phyloP scores from a whole-genome alignment of 1,140 invertebrate species.

The Laupala kohalensis region DNA sequence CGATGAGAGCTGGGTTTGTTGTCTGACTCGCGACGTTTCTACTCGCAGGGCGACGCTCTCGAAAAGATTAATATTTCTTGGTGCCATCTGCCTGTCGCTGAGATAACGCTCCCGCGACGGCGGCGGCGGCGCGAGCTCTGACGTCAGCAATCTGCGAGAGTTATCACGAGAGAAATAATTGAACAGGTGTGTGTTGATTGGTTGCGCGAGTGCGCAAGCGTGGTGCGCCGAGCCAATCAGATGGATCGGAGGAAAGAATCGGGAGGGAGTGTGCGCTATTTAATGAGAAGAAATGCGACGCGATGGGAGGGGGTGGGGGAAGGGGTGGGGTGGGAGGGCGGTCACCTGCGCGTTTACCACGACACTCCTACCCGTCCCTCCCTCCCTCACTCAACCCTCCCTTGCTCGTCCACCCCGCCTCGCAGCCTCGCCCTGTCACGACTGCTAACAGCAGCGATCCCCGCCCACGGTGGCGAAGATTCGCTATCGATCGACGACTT shows the following conservation, averaged over 20 bases:
- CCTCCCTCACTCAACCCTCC: too few relatives aligned
- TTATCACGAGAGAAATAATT: not conserved
- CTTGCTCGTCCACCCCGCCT: not conserved
- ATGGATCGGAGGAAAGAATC: not conserved
- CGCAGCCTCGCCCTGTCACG: too few relatives aligned
- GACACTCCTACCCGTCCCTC: too few relatives aligned
- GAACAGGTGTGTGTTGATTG: not conserved
- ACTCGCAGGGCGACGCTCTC: not conserved
- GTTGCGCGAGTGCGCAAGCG: not conserved
- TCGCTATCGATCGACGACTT: too few relatives aligned
- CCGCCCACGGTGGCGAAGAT: not conserved
- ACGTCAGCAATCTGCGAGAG: not conserved
- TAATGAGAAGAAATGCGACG: not conserved
- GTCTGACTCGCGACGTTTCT: too few relatives aligned
- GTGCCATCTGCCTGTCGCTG: not conserved
- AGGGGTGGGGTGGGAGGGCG: too few relatives aligned
- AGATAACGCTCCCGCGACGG: not conserved
- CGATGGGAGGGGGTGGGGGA: not conserved
- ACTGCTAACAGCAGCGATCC: too few relatives aligned
- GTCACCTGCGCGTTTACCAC: too few relatives aligned
- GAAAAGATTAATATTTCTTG: not conserved
- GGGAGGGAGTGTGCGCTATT: not conserved
- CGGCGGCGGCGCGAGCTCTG: not conserved
- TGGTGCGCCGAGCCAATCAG: not conserved
- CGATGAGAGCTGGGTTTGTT: too few relatives aligned